Conservation (phyloP, 2,113 vertebrate genomes). For the Dasyprocta punctata region DNA sequence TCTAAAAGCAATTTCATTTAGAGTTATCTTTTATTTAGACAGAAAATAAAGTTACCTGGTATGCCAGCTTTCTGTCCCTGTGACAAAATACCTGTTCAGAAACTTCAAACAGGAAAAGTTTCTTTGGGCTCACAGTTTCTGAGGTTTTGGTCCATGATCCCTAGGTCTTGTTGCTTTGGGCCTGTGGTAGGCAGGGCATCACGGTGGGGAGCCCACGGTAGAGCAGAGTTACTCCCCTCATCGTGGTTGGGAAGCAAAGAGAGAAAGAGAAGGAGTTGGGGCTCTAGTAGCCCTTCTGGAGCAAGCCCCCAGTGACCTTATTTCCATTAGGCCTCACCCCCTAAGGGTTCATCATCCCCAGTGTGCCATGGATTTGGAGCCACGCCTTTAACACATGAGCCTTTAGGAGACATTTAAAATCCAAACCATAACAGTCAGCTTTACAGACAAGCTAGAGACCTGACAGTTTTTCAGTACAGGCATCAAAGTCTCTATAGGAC, state of each 20-base stretch:
- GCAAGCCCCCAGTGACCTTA: not conserved
- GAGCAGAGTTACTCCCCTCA: not conserved
- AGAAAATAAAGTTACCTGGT: not conserved
- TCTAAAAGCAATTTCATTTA: slow-evolving; percentile 41
- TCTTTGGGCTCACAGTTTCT: not conserved
- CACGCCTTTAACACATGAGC: not conserved
- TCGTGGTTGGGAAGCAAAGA: not conserved
- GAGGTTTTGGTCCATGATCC: not conserved
- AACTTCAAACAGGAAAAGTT: not conserved
- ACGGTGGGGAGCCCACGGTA: too few species aligned
- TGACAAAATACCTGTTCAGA: not conserved
- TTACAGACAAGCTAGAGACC: not conserved
- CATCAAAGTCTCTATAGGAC: not conserved
- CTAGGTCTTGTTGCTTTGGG: not conserved
- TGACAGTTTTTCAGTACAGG: not conserved
- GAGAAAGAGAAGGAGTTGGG: not conserved
- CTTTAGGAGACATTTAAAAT: not conserved
- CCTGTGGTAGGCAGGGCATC: not conserved
- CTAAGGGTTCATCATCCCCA: not conserved
- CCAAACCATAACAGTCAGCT: not conserved
- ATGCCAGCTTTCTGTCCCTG: not conserved
- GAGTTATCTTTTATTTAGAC: slow-evolving; percentile 14
- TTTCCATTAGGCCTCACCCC: not conserved
- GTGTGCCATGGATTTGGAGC: not conserved
- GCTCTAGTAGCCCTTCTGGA: not conserved